These are phyloP conservation scores for Elysia chlorotica DNA, from an alignment of 1,140 invertebrate species.

Conservation along the genomic window DNA sequence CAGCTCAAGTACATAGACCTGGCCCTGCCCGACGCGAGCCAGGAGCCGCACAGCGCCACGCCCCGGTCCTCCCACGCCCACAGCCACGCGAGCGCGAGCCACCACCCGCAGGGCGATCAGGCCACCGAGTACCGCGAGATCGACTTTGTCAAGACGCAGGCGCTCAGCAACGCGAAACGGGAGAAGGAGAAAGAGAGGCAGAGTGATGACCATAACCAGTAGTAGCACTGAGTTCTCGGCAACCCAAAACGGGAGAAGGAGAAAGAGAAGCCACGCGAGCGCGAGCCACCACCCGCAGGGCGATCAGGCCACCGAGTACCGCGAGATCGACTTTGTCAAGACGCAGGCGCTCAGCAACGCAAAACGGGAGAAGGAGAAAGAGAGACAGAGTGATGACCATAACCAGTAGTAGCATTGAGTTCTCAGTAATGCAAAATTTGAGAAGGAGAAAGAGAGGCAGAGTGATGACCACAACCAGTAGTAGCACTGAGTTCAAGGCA, in stretches of 20 bases:
- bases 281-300: conserved; percentile 12
- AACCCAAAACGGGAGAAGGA: no score
- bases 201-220: conserved; percentile 10
- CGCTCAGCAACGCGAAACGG: conserved; percentile 37
- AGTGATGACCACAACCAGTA: no score
- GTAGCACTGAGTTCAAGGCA: no score
- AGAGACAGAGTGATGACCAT: conserved; percentile 20
- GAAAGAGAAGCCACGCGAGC: not conserved
- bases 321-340: conserved; percentile 50
- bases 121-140: conserved; percentile 46
- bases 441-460: no score
- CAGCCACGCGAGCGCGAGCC: not conserved
- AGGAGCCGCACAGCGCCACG: conserved; percentile 18
- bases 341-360: conserved; percentile 41
- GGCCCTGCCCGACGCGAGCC: conserved; percentile 28
- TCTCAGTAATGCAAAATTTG: no score
- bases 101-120: conserved; percentile 13
- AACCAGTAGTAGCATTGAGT: no score
- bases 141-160: conserved; percentile 49
- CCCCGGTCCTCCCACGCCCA: conserved; percentile 13
- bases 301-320: conserved; percentile 35
- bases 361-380: conserved; percentile 32
- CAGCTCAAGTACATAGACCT: conserved; percentile 47
- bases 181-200: conserved; percentile 28
- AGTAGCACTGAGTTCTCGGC: no score